Evolutionary conservation across 2,113 vertebrate genomes (phyloP), one percentile per base, ranked within the genome.

Genomic region (Platichthys flesus): DNA sequence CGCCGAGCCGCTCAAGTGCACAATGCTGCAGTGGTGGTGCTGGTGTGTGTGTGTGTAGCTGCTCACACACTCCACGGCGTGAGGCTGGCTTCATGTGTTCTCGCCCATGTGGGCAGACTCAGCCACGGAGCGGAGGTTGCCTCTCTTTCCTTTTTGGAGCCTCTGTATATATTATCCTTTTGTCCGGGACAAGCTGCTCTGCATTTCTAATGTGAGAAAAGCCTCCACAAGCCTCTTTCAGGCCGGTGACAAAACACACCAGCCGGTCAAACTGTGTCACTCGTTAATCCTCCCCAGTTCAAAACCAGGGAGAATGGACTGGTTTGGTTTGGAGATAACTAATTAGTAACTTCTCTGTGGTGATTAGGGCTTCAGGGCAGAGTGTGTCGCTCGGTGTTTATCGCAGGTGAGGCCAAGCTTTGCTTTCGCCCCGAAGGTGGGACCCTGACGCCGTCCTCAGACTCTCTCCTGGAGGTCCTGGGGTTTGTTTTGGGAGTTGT

Each of bases 161-260:
- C 78, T 84, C 71, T 78, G 90, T 86, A 91, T 88, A 90, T 88
- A 89, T 91, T 90, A 88, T 88, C 69, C 82, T 81, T 90, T 88
- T 91, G 85, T 91, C 70, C 37, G 7, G 55, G 59, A 73, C 75
- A 56, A 85, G 81, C 87, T 83, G 76, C 62, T 88, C 72, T 88
- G 88, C 85, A 84, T 90, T 76, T 85, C 82, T 86, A 87, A 90
- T 86, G 86, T 87, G 87, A 87, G 88, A 91, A 91, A 90, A 90
- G 81, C 74, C 77, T 77, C 71, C 85, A 91, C 90, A 90, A 90
- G 81, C 74, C 77, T 77, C 70, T 87, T 89, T 88, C 77, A 81
- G 47, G 35, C 35, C 51, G 14, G 47, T 14, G 51, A 77, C 78
- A 85, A 87, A 81, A 80, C 81, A 79, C 79, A 40, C 71, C 45